Evolutionary conservation across 2,888 invertebrate species (phyloP).

Genomic region (Cryptocephalus primarius): DNA sequence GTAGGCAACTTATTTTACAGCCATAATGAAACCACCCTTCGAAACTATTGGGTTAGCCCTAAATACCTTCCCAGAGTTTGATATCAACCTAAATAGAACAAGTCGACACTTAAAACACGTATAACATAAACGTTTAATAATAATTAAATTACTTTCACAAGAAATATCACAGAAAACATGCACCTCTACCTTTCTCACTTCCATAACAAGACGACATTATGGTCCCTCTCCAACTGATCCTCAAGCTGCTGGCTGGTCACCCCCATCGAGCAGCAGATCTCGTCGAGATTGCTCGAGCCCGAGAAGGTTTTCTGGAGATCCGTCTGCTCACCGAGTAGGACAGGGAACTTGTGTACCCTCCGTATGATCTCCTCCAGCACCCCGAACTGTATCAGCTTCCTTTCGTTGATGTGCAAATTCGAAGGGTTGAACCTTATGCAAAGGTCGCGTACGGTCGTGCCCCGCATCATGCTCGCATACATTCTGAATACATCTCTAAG

Average conservation of each 20-base stretch:
- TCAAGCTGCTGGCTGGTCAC: conserved; percentile 66
- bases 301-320: conserved; percentile 58
- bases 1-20: too few species aligned
- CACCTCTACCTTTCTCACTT: conserved; percentile 40
- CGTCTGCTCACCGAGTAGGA: conserved; percentile 25
- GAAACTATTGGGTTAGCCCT: too few species aligned
- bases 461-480: conserved; percentile 59
- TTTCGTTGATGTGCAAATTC: conserved; percentile 63
- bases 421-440: conserved; percentile 62
- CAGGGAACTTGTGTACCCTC: conserved; percentile 57
- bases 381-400: conserved; percentile 78
- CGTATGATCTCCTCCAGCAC: conserved; percentile 75
- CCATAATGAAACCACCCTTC: too few species aligned
- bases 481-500: conserved; percentile 49
- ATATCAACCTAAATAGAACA: too few species aligned
- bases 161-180: background rate
- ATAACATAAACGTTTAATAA: background rate
- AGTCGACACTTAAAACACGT: background rate
- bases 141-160: background rate
- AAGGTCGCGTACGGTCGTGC: conserved; percentile 57
- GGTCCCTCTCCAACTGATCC: conserved; percentile 72
- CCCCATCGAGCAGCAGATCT: conserved; percentile 79
- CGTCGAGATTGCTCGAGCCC: conserved; percentile 73
- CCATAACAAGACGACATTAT: conserved; percentile 71
- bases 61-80: too few species aligned